Percentiles rank a stretch among this genome's conserved stretches.
Conservation (phyloP, 2,797 vertebrate species). For the Hemitrygon akajei region DNA sequence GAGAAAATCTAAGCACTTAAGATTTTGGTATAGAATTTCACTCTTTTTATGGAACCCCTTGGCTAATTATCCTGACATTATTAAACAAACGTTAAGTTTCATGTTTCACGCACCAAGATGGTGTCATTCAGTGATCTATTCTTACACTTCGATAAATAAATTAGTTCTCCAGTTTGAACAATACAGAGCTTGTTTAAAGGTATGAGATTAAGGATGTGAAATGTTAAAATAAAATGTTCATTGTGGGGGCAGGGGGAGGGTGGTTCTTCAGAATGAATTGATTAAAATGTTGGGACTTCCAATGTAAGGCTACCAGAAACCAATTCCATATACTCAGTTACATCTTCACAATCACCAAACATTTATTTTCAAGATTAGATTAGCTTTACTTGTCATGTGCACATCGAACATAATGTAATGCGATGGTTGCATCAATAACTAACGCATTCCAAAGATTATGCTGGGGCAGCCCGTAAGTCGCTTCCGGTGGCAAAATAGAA, state of each 20-base stretch:
- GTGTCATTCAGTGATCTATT: neutral
- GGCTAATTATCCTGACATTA: neutral
- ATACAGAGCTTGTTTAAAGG: neutral
- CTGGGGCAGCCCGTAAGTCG: no score
- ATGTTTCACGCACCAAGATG: neutral
- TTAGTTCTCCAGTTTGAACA: neutral
- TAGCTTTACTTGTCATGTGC: no score
- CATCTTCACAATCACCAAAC: neutral
- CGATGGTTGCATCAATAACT: no score
- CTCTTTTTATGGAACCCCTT: neutral
- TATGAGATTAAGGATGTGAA: neutral
- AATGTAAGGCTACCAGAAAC: neutral
- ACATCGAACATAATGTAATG: no score
- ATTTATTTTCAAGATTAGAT: no score
- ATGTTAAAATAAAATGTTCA: neutral
- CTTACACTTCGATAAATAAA: neutral
- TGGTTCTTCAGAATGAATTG: neutral
- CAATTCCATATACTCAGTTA: neutral
- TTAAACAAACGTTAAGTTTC: neutral
- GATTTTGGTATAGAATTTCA: constrained; percentile 9
- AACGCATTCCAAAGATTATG: no score
- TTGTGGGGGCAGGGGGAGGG: neutral
- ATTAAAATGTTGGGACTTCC: neutral
- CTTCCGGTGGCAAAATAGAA: no score
- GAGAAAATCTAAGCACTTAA: neutral